A percentile compares a stretch with the other conserved stretches of the same genome.
Conservation (phyloP, 1,140 invertebrate species). For the Marisa cornuarietis region DNA sequence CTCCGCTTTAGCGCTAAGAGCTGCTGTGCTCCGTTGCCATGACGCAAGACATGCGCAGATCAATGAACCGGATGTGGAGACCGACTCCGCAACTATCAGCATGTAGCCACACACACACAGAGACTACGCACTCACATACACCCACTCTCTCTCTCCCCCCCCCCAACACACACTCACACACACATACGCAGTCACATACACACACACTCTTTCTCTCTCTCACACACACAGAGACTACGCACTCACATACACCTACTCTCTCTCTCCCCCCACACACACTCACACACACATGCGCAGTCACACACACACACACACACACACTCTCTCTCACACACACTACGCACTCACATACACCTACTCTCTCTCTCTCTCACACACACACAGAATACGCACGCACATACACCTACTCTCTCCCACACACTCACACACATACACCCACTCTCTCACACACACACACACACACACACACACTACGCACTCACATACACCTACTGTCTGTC, state of each 20-base stretch:
- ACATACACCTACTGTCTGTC: too few relatives aligned
- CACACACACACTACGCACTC: not conserved
- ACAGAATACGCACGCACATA: too few relatives aligned
- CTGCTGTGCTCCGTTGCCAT: not conserved
- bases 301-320: not conserved
- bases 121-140: slow-evolving; percentile 4
- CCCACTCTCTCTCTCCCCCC: not conserved
- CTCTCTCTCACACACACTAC: not conserved
- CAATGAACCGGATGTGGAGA: slow-evolving; percentile 16
- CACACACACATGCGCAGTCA: too few relatives aligned
- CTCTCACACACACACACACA: not conserved
- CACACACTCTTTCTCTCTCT: not conserved
- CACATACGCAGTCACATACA: not conserved
- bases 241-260: not conserved
- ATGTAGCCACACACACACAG: slow-evolving; percentile 1
- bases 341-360: not conserved
- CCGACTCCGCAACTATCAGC: not conserved
- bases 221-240: not conserved
- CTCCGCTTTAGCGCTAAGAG: not conserved
- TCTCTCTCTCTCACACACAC: too few relatives aligned
- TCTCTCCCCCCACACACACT: too few relatives aligned
- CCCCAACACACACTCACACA: not conserved
- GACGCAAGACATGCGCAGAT: slow-evolving; percentile 14
- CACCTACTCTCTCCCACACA: too few relatives aligned
- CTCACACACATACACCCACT: slow-evolving; percentile 3